Evolutionary conservation across 1,140 invertebrate genomes (phyloP), one percentile per base, ranked within the genome.

Genomic region (Drosophila ananassae): DNA sequence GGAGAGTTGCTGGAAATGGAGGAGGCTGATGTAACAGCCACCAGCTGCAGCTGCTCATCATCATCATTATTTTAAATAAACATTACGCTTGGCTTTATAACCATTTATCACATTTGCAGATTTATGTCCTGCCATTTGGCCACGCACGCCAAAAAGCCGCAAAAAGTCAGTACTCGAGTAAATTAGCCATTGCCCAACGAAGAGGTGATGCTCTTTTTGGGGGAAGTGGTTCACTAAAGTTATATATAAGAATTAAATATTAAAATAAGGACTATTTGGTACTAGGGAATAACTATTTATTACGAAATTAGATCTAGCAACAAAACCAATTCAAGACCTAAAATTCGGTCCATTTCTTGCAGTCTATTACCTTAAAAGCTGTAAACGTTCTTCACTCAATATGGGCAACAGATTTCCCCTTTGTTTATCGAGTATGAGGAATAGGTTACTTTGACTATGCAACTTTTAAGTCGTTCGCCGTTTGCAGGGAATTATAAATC

Each of bases 31-130:
- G 41, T 47, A 41, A 62, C 25, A 13, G 48, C 8, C 8, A 39
- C 25, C 39, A 53, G 48, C 32, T 47, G 79, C 79, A 66, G 68
- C 52, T 68, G 64, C 73, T 69, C 58, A 73, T 89, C 82, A 87
- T 89, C 82, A 87, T 87, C 83, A 87, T 87, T 82, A 89, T 89
- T 89, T 89, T 82, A 82, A 79, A 87, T 87, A 89, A 89, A 73
- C 82, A 82, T 85, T 85, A 68, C 58, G 78, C 83, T 56, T 78
- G 78, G 82, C 82, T 79, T 89, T 82, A 75, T 77, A 79, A 80
- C 78, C 82, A 85, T 85, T 89, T 85, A 85, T 85, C 82, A 85
- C 82, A 87, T 87, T 87, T 82, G 67, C 71, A 78, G 75, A 87
- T 89, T 87, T 87, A 87, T 82, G 71, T 68, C 71, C 62, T 56